Evolutionary conservation across 2,113 vertebrate species (phyloP).

Genomic region (Cavia aperea): DNA sequence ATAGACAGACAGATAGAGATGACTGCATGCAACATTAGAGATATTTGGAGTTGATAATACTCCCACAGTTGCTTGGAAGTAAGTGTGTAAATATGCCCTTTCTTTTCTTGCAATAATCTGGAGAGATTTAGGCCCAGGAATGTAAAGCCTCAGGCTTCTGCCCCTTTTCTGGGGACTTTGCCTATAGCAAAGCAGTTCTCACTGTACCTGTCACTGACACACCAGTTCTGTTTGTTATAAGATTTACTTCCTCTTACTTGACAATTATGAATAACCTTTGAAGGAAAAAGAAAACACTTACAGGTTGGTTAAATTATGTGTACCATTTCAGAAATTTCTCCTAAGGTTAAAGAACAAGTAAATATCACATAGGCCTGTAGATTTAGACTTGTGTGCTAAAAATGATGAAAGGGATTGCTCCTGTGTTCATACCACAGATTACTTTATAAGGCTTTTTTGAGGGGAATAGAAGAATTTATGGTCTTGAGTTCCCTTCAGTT

Average conservation of each 20-base stretch:
- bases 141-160: background rate
- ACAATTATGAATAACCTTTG: slow-evolving; percentile 58
- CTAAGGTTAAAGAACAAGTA: slow-evolving; percentile 38
- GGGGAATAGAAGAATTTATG: background rate
- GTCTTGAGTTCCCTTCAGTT: background rate
- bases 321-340: slow-evolving; percentile 6
- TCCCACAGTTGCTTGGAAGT: background rate
- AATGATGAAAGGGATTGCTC: background rate
- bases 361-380: background rate
- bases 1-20: background rate
- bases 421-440: background rate
- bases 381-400: slow-evolving; percentile 14
- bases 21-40: background rate
- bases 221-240: slow-evolving; percentile 33
- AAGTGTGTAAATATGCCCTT: background rate
- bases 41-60: background rate
- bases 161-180: background rate
- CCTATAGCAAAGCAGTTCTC: background rate
- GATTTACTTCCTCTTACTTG: slow-evolving; percentile 44
- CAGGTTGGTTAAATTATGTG: background rate
- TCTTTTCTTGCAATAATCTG: background rate
- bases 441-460: slow-evolving; percentile 7
- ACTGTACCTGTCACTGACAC: background rate
- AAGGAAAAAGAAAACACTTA: slow-evolving; percentile 18
- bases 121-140: background rate